A percentile compares a stretch with the other conserved stretches of the same genome.
These are phyloP conservation scores for Lutjanus argentimaculatus DNA, from an alignment of 2,797 vertebrate genomes.

Conservation along the genomic window DNA sequence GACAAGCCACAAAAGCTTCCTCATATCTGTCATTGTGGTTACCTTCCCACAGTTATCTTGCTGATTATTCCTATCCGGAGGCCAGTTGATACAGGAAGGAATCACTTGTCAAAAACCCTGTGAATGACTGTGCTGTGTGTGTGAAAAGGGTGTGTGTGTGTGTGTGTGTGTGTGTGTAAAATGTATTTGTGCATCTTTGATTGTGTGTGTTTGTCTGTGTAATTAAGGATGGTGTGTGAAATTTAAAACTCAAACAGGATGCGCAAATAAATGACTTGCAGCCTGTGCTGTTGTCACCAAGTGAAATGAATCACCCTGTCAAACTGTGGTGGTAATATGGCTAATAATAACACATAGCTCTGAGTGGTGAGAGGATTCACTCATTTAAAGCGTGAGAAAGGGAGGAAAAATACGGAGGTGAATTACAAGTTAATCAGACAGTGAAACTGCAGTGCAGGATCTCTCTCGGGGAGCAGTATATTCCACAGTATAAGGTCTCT, in stretches of 20 bases:
- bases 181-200: conserved; percentile 64
- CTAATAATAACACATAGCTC: conserved; percentile 79
- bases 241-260: conserved; percentile 82
- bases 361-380: conserved; percentile 60
- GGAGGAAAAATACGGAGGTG: conserved; percentile 40
- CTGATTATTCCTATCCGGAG: conserved; percentile 58
- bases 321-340: conserved; percentile 56
- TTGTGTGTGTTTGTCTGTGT: conserved; percentile 68
- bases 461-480: conserved; percentile 39
- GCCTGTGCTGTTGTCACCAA: conserved; percentile 61
- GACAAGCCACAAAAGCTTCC: conserved; percentile 42
- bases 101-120: conserved; percentile 59
- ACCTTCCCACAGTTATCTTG: conserved; percentile 54
- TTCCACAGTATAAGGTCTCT: conserved; percentile 14
- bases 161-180: conserved; percentile 70
- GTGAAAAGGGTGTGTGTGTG: conserved; percentile 60
- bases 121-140: conserved; percentile 35
- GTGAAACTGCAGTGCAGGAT: conserved; percentile 39
- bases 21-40: conserved; percentile 47
- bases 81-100: conserved; percentile 68
- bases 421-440: conserved; percentile 55
- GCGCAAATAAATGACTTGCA: conserved; percentile 72
- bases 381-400: conserved; percentile 68
- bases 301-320: conserved; percentile 82
- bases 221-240: conserved; percentile 75